phyloP scores from a whole-genome alignment of 1,140 invertebrate species.

The Charaxes varanes region DNA sequence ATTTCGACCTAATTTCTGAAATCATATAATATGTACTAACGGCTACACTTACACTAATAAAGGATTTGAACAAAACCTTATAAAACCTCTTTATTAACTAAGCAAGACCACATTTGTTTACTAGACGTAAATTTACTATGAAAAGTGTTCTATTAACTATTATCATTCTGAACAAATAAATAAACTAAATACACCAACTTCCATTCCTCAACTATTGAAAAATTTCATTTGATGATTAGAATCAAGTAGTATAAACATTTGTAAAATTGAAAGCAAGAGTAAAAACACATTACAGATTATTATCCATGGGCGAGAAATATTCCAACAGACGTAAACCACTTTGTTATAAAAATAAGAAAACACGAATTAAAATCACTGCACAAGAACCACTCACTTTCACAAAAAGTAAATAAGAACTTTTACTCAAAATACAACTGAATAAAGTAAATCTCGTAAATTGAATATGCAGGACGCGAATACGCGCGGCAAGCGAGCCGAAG shows the following conservation, averaged over 20 bases:
- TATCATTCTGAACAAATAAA: too few relatives aligned
- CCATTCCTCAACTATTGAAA: too few relatives aligned
- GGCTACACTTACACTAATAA: too few relatives aligned
- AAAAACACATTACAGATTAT: conserved; percentile 8
- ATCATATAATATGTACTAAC: too few relatives aligned
- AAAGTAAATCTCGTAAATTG: conserved; percentile 20
- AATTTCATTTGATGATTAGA: not conserved
- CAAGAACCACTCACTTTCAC: conserved; percentile 20
- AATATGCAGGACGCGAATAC: conserved; percentile 28
- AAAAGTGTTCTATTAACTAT: too few relatives aligned
- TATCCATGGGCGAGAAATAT: conserved; percentile 15
- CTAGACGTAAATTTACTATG: too few relatives aligned
- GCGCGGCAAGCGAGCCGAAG: conserved; percentile 35
- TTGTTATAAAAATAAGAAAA: conserved; percentile 3
- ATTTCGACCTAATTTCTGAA: too few relatives aligned
- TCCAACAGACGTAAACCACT: conserved; percentile 19
- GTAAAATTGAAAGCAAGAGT: too few relatives aligned
- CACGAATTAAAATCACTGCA: conserved; percentile 10
- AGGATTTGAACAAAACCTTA: too few relatives aligned
- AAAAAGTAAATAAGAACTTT: conserved; percentile 4
- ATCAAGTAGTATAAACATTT: not conserved
- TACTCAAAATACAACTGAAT: conserved; percentile 6
- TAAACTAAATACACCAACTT: too few relatives aligned
- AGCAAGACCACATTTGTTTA: too few relatives aligned
- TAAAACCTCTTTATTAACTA: too few relatives aligned